Conservation (phyloP, 2,888 invertebrate species). For the Drosophila anomalata region DNA sequence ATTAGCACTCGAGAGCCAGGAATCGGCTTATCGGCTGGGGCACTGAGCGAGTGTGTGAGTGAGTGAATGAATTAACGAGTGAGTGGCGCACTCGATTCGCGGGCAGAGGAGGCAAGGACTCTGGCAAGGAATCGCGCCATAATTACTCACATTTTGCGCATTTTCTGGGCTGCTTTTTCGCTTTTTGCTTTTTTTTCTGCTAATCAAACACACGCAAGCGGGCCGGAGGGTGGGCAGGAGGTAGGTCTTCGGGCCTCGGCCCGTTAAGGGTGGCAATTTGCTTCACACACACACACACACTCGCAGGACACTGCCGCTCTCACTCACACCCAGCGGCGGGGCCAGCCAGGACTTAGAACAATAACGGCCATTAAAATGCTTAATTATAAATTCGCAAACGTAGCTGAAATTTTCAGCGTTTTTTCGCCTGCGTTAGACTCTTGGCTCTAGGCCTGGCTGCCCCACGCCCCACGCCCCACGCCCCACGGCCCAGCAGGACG, state of each 20-base stretch:
- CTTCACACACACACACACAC: constrained; percentile 46
- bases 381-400: constrained; percentile 82
- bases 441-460: not conserved
- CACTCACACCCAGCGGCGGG: constrained; percentile 28
- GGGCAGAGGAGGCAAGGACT: constrained; percentile 32
- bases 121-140: constrained; percentile 62
- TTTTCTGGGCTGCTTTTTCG: constrained; percentile 27
- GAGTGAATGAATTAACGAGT: constrained; percentile 18
- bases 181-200: constrained; percentile 44
- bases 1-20: constrained; percentile 28
- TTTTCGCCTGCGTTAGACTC: constrained; percentile 5
- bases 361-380: constrained; percentile 82
- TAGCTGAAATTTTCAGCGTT: constrained; percentile 66
- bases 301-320: not conserved
- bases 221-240: not conserved
- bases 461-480: not conserved
- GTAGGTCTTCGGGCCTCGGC: constrained; percentile 9
- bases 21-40: constrained; percentile 28
- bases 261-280: constrained; percentile 81
- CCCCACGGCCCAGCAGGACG: constrained; percentile 23
- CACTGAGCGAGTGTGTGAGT: constrained; percentile 26
- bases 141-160: constrained; percentile 60
- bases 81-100: constrained; percentile 54
- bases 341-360: constrained; percentile 62
- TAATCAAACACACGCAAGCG: constrained; percentile 62